phyloP scores from a whole-genome alignment of 2,797 vertebrate genomes.

The Falco naumanni region DNA sequence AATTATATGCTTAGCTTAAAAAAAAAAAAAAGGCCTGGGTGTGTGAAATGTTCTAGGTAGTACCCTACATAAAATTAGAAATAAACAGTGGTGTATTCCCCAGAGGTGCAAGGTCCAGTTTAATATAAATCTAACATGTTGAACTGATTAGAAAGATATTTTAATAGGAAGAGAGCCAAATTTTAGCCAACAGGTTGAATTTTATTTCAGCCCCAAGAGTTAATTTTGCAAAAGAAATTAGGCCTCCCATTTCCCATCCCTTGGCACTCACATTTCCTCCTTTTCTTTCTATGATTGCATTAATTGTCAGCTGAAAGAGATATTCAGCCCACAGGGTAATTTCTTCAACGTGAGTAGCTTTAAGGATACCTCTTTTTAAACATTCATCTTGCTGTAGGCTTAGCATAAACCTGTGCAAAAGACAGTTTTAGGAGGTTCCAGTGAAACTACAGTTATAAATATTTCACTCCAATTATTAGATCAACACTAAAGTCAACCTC shows the following conservation, averaged over 20 bases:
- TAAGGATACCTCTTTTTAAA: not conserved
- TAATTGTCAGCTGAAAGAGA: constrained; percentile 17
- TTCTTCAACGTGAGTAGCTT: not conserved
- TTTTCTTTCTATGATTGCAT: constrained; percentile 24
- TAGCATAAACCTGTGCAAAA: not conserved
- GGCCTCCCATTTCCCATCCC: constrained; percentile 54
- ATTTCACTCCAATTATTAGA: not conserved
- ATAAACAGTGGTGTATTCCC: not conserved
- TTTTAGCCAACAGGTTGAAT: constrained; percentile 58
- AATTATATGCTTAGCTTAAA: not conserved
- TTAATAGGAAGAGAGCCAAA: constrained; percentile 53
- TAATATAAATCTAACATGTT: constrained; percentile 6
- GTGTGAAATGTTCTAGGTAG: not conserved
- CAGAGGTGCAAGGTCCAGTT: not conserved
- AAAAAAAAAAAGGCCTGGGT: not conserved
- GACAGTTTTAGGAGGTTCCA: not conserved
- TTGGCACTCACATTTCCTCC: constrained; percentile 34
- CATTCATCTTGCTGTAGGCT: not conserved
- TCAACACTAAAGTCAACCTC: not conserved
- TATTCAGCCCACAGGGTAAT: not conserved
- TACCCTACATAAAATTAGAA: not conserved
- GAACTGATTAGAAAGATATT: constrained; percentile 57
- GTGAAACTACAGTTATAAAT: not conserved
- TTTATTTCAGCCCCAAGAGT: constrained; percentile 56
- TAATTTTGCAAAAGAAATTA: constrained; percentile 62